Percentiles rank a stretch among this genome's conserved stretches.
These are phyloP conservation scores for Ooceraea biroi DNA, from an alignment of 1,140 invertebrate genomes.

Conservation along the genomic window DNA sequence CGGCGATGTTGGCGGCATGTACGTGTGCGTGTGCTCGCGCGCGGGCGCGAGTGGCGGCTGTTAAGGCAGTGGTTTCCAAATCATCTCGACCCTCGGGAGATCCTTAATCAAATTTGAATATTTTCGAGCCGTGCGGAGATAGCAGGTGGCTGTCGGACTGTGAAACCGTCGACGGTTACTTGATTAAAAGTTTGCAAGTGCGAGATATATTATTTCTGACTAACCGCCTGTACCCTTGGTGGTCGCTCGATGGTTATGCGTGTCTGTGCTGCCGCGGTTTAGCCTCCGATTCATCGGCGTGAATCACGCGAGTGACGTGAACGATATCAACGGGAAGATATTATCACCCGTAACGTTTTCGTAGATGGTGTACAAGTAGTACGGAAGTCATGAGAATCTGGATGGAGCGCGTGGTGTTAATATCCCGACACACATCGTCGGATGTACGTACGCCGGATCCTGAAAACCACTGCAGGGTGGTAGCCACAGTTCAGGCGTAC, in stretches of 20 bases:
- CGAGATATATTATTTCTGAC: conserved; percentile 32
- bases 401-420: background rate
- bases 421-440: background rate
- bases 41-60: background rate
- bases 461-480: conserved; percentile 67
- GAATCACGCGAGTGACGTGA: conserved; percentile 4
- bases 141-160: conserved; percentile 22
- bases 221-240: background rate
- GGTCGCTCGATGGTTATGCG: conserved; percentile 4
- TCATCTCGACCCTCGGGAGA: conserved; percentile 30
- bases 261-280: conserved; percentile 16
- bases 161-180: conserved; percentile 42
- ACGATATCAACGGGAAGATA: background rate
- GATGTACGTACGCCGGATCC: conserved; percentile 8
- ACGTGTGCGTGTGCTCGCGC: background rate
- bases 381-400: background rate
- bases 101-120: conserved; percentile 60
- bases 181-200: conserved; percentile 47
- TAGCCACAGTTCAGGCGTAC: conserved; percentile 65
- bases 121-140: conserved; percentile 11
- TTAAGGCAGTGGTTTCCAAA: conserved; percentile 66
- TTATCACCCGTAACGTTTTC: background rate
- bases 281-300: background rate
- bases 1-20: conserved; percentile 20
- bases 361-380: background rate